Conservation (phyloP, 30 jellyfish, hydroid and myxozoan genomes). For the Hydractinia echinata region DNA sequence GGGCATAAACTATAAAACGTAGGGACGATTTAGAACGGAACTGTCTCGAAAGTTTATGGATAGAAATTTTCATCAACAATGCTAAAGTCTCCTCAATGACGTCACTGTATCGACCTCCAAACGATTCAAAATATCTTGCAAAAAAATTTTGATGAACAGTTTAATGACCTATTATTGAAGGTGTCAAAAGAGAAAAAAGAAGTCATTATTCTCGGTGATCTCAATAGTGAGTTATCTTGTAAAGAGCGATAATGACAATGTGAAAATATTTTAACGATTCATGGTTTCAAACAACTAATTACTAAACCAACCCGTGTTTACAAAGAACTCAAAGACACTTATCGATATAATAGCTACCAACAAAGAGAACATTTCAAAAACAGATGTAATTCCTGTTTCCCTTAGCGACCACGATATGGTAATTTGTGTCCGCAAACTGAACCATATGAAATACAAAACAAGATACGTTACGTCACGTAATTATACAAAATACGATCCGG, state of each 20-base stretch:
- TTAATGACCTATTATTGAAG: slow-evolving; percentile 15
- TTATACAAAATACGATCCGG: background rate
- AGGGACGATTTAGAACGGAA: slow-evolving; percentile 16
- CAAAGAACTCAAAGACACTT: slow-evolving; percentile 5
- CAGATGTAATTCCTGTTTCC: slow-evolving; percentile 11
- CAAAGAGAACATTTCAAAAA: slow-evolving; percentile 7
- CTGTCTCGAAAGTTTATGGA: slow-evolving; percentile 16
- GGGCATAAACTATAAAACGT: slow-evolving; percentile 6
- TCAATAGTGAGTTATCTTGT: background rate
- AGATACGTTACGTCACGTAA: background rate
- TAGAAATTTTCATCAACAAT: slow-evolving; percentile 22
- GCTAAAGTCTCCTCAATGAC: slow-evolving; percentile 25
- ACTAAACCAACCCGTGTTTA: slow-evolving; percentile 14
- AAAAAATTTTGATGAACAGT: slow-evolving; percentile 11
- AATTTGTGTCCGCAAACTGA: background rate
- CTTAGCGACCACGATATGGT: slow-evolving; percentile 6
- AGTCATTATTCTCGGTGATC: slow-evolving; percentile 11
- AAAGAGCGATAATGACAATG: slow-evolving; percentile 9
- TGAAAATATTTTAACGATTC: slow-evolving; percentile 8
- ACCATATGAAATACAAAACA: slow-evolving; percentile 9
- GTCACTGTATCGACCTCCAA: slow-evolving; percentile 24
- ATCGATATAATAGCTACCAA: slow-evolving; percentile 11
- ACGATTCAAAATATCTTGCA: slow-evolving; percentile 8
- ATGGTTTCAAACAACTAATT: slow-evolving; percentile 7
- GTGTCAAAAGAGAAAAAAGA: slow-evolving; percentile 19